Percentiles rank a stretch among this genome's conserved stretches.
These are phyloP conservation scores for Holothuria leucospilota DNA, from an alignment of 53 echinoderm and acorn worm genomes.

Conservation along the genomic window DNA sequence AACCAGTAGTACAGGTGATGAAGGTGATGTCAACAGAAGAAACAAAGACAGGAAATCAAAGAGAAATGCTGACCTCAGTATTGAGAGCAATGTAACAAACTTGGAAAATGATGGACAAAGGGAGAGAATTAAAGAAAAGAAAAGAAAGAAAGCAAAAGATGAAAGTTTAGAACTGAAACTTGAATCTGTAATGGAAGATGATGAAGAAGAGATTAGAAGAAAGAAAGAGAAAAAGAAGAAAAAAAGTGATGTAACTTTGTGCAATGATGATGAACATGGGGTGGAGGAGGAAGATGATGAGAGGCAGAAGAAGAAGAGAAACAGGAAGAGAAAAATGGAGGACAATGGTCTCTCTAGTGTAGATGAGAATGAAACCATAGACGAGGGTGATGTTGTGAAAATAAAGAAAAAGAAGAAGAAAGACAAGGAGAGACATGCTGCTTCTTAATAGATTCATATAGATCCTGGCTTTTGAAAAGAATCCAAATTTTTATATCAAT, in stretches of 20 bases:
- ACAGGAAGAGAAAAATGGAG: neutral
- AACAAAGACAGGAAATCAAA: neutral
- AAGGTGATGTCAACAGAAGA: neutral
- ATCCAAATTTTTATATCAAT: too few species aligned
- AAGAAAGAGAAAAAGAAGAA: neutral
- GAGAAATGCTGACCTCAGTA: neutral
- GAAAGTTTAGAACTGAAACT: neutral
- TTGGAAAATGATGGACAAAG: neutral
- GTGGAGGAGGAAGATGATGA: neutral
- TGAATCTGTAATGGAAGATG: neutral
- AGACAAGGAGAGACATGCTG: neutral
- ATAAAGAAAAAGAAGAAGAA: constrained; percentile 19
- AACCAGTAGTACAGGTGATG: neutral
- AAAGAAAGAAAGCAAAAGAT: neutral
- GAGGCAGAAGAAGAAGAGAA: constrained; percentile 19
- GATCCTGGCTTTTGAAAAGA: too few species aligned
- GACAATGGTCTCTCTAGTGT: too few species aligned
- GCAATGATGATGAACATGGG: neutral
- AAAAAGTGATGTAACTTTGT: neutral
- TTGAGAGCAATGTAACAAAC: neutral
- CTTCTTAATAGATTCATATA: too few species aligned
- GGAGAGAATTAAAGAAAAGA: constrained; percentile 13
- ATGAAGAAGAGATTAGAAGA: neutral
- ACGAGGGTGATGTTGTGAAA: neutral
- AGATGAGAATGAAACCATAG: neutral